Base-by-base conservation (phyloP, 2,888 invertebrate genomes). In the Catocala sponsa region DNA sequence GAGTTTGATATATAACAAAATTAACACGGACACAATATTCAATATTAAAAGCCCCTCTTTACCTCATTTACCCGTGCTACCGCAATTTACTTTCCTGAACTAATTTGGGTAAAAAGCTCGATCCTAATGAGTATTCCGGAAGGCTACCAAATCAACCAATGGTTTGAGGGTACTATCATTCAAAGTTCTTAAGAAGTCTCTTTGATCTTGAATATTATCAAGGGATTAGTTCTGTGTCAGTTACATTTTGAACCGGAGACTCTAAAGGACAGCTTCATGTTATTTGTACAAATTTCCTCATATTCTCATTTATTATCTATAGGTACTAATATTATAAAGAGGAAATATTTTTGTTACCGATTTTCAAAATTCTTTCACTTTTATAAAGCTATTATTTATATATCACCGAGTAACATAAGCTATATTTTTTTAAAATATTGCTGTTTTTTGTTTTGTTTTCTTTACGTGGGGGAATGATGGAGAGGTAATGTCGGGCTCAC, bases 191-290 rank as follows among this genome's bases (percentile, higher is more conserved):
- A 35, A 54, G 57, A 50, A 44, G 46, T 55, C 50, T 42, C 68
- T 70, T 76, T 76, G 70, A 68, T 70, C 49, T 61, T 52, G n/a
- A 15, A 52, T 63, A 52, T 49, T 32, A 63, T 63, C 59, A 66
- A 63, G 60, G 43, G 41, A 49, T 48, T 64, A 49, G 46, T 54
- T 67, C 48, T 38, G 38, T n/a, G 25, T 57, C n/a, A 35, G 46
- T 51, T 48, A 44, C 11, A 47, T 52, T 65, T 63, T 59, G 48
- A 43, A 41, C 25, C 6, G 25, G 13, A 0, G 10, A 5, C 44
- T 50, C 33, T 15, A 49, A 41, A 33, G 25, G n/a, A 32, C 6
- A 25, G 13, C 35, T 32, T 33, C 10, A 41, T 5, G 10, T 57
- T 47, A 52, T 54, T 55, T 53, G 13, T 33, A 25, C 11, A n/a